Conservation (phyloP, 2,113 vertebrate species). For the Sclerurus mexicanus region DNA sequence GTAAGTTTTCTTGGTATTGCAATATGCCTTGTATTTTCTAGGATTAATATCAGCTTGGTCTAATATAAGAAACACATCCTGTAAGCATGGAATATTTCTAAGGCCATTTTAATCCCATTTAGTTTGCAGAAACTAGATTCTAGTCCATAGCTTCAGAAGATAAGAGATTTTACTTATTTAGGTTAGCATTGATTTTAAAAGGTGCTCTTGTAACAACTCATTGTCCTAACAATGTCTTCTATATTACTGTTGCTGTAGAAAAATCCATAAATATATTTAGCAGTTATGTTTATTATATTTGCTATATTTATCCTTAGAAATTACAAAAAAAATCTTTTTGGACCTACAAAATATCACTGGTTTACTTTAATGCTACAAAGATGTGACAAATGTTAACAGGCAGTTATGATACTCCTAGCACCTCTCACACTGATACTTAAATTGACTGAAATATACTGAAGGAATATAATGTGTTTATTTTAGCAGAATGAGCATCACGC, state of each 20-base stretch:
- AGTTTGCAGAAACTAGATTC: not conserved
- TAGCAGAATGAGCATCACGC: not conserved
- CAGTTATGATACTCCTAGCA: fast-evolving
- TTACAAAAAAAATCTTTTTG: not conserved
- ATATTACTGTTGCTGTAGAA: not conserved
- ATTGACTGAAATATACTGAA: not conserved
- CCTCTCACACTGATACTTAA: not conserved
- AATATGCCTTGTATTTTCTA: not conserved
- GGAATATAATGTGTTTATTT: not conserved
- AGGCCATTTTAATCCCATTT: not conserved
- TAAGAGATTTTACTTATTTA: not conserved
- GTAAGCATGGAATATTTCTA: not conserved
- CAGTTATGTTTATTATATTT: not conserved
- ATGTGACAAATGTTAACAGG: not conserved
- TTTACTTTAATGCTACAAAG: not conserved
- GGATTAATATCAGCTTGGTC: not conserved
- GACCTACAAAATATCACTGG: not conserved
- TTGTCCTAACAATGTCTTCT: not conserved
- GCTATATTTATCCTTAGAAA: not conserved
- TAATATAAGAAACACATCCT: not conserved
- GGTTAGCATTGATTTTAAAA: not conserved
- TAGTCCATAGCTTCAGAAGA: not conserved
- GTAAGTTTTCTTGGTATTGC: not conserved
- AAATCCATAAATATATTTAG: not conserved
- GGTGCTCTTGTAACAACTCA: not conserved